These are phyloP conservation scores for Pachyseris speciosa DNA, from an alignment of 64 coral and sea anemone genomes.

Conservation along the genomic window DNA sequence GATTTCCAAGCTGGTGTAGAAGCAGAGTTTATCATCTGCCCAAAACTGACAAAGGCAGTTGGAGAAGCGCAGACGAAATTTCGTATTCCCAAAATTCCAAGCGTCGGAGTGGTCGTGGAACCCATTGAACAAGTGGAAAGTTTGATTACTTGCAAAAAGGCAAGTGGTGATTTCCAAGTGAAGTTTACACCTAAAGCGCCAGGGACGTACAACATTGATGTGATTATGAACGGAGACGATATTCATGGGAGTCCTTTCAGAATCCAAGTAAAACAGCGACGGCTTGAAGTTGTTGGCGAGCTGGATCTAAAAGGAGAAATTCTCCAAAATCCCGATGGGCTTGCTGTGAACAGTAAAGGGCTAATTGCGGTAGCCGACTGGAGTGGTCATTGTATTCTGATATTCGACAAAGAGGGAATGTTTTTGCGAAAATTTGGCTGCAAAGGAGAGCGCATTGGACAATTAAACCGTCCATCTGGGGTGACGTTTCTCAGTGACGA, in stretches of 20 bases:
- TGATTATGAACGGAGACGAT: background rate
- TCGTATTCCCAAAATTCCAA: no score
- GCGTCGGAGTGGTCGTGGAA: no score
- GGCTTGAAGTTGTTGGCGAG: background rate
- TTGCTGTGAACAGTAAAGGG: no score
- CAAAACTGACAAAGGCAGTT: no score
- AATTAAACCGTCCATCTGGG: background rate
- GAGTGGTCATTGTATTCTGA: background rate
- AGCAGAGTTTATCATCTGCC: no score
- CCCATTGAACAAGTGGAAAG: background rate
- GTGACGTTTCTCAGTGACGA: constrained; percentile 17
- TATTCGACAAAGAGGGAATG: background rate
- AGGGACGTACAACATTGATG: background rate
- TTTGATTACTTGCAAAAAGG: no score
- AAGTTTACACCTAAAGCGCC: background rate
- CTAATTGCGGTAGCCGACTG: background rate
- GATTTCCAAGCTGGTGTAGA: no score
- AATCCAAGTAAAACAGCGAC: background rate
- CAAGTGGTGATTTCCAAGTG: no score
- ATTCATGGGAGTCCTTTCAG: background rate
- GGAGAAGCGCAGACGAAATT: no score
- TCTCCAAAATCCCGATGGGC: no score
- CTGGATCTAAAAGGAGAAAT: background rate
- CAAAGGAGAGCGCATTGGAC: background rate
- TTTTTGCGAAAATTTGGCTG: background rate